Base-by-base conservation (phyloP, 2,797 vertebrate species). In the Pterois miles region DNA sequence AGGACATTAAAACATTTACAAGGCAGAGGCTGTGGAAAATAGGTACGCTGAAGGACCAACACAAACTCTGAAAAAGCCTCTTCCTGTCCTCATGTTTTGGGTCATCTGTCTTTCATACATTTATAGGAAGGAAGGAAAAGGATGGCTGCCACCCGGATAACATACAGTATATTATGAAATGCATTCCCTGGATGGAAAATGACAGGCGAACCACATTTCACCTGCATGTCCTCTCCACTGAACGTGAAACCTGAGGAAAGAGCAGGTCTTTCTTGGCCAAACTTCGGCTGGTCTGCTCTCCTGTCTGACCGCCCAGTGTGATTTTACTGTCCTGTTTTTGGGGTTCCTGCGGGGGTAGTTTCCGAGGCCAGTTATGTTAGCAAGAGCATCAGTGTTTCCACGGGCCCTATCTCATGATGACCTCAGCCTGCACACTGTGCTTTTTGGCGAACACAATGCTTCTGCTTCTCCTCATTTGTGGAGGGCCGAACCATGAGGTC, bases 371-470 rank as follows among this genome's bases (percentile, higher is more conserved):
- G 87, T 78, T 89, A 86, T 93, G 92, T 91, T 91, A 87, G 87
- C 77, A 52, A 76, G 80, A 89, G 89, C 92, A 93, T 95, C 94
- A 95, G 86, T 94, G 89, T 95, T 95, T 95, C 94, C 95, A 95
- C 87, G 72, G 59, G 80, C 79, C 83, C 90, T 94, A 95, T 95
- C 94, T 94, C 82, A 76, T 74, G 33, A 91, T 96, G 94, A 96
- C 94, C 94, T 96, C 94, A 96, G 90, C 81, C 63, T 54, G 81
- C 83, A 88, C 79, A 53, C 74, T 80, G 88, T 65, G 81, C 81
- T 76, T 85, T 63, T 86, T 91, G 76, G 87, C 81, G 31, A 88
- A 89, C 89, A 87, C 54, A 85, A 89, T 36, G 86, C 87, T 86
- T 93, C 91, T 93, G 94, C 87, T 93, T 95, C 87, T 87, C 75